Conservation (phyloP, 2,797 vertebrate genomes). For the Harpagifer antarcticus region DNA sequence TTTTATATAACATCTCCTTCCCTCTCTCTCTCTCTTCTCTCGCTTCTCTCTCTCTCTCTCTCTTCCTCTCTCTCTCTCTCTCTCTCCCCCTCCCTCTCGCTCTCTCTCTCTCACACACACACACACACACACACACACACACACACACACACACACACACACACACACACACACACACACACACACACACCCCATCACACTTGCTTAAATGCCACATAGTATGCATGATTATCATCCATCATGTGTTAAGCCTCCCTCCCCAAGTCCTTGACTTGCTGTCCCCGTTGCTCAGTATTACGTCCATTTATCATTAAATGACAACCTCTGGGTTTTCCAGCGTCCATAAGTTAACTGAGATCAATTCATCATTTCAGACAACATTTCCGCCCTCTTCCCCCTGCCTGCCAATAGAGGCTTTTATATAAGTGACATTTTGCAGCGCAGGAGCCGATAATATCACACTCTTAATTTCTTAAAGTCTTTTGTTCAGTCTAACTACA, state of each 20-base stretch:
- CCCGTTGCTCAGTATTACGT: constrained; percentile 42
- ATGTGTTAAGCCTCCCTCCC: constrained; percentile 56
- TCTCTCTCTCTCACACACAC: no score
- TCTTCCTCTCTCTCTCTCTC: no score
- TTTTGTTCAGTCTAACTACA: constrained; percentile 40
- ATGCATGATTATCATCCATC: constrained; percentile 64
- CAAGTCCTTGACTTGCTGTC: constrained; percentile 68
- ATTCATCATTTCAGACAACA: constrained; percentile 69
- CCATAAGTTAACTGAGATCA: constrained; percentile 67
- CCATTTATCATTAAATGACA: constrained; percentile 74
- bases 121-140: no score
- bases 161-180: neutral
- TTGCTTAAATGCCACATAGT: constrained; percentile 51
- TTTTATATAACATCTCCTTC: neutral
- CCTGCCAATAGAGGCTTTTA: constrained; percentile 47
- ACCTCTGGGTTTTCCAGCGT: constrained; percentile 59
- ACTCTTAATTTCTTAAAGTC: constrained; percentile 43
- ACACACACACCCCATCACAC: neutral
- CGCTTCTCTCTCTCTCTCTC: neutral
- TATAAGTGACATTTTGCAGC: constrained; percentile 55
- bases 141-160: no score
- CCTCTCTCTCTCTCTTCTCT: neutral
- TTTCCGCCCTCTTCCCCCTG: constrained; percentile 25
- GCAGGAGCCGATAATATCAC: constrained; percentile 39
- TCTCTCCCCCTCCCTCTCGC: no score